A percentile compares a stretch with the other conserved stretches of the same genome.
These are phyloP conservation scores for Gryllus longicercus DNA, from an alignment of 2,888 invertebrate species.

Conservation along the genomic window DNA sequence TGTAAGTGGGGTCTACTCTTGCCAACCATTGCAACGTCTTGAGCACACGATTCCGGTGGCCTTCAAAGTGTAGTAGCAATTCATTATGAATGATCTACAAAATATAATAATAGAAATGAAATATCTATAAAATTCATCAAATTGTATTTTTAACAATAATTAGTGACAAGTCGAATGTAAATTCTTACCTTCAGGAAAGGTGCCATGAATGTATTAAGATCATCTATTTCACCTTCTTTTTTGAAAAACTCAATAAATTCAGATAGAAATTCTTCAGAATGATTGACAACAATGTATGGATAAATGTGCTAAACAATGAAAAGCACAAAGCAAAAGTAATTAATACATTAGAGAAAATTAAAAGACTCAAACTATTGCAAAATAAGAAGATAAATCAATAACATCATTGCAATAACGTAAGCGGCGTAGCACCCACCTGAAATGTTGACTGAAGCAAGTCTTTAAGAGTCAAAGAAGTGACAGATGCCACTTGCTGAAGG, in stretches of 20 bases:
- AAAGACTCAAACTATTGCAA: too few relatives aligned
- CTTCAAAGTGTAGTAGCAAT: conserved; percentile 61
- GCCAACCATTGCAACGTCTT: conserved; percentile 58
- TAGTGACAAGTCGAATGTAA: background rate
- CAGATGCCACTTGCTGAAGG: background rate
- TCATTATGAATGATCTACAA: conserved; percentile 60
- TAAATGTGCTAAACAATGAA: conserved; percentile 54
- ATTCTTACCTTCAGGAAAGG: conserved; percentile 57
- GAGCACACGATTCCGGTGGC: conserved; percentile 59
- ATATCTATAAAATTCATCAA: conserved; percentile 28
- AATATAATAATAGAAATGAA: too few relatives aligned
- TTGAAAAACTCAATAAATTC: conserved; percentile 59
- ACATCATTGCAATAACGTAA: too few relatives aligned
- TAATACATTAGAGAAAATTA: background rate
- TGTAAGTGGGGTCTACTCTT: conserved; percentile 55
- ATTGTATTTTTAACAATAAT: conserved; percentile 1
- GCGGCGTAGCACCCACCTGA: background rate
- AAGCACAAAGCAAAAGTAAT: background rate
- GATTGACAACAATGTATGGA: conserved; percentile 64
- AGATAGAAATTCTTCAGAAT: conserved; percentile 55
- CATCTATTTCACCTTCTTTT: conserved; percentile 57
- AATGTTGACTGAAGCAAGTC: background rate
- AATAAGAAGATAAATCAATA: too few relatives aligned
- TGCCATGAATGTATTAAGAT: conserved; percentile 58
- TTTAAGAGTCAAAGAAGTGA: background rate